Evolutionary conservation across 1,140 invertebrate genomes (phyloP).

Genomic region (Atopsyche davidsoni): DNA sequence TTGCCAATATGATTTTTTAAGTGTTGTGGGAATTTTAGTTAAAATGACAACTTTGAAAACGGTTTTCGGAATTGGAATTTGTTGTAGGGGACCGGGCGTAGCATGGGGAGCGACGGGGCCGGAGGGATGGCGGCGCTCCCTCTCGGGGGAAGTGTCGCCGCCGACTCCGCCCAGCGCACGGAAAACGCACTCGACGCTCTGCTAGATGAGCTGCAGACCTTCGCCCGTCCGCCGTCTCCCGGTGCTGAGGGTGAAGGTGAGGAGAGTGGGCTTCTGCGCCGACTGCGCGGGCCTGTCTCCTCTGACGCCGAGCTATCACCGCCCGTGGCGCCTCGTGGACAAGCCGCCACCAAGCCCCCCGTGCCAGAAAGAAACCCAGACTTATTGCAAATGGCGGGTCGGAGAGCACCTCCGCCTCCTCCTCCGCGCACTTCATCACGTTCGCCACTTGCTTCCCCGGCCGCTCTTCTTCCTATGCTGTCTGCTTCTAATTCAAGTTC

Average conservation of each 20-base stretch:
- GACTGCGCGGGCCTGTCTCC: constrained; percentile 60
- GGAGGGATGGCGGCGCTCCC: constrained; percentile 56
- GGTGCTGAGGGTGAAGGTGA: constrained; percentile 57
- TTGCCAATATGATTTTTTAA: constrained; percentile 7
- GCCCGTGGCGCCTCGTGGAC: constrained; percentile 50
- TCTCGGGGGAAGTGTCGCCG: constrained; percentile 60
- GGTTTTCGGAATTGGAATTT: constrained; percentile 34
- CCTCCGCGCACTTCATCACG: constrained; percentile 76
- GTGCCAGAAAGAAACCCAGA: constrained; percentile 73
- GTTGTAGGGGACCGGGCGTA: constrained; percentile 27
- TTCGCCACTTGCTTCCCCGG: constrained; percentile 71
- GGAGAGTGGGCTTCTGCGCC: constrained; percentile 72
- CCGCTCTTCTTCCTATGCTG: constrained; percentile 35
- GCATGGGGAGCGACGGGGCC: constrained; percentile 45
- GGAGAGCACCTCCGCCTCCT: constrained; percentile 77
- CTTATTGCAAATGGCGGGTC: constrained; percentile 57
- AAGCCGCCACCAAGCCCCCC: constrained; percentile 58
- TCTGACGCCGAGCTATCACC: constrained; percentile 66
- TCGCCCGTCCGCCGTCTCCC: constrained; percentile 57
- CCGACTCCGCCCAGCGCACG: constrained; percentile 61
- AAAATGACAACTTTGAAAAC: constrained; percentile 29
- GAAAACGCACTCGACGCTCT: constrained; percentile 94
- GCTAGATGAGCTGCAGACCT: constrained; percentile 87
- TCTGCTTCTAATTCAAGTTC: constrained; percentile 59
- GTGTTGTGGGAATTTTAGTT: neutral